phyloP scores from a whole-genome alignment of 2,113 vertebrate species.

The Propithecus coquereli region DNA sequence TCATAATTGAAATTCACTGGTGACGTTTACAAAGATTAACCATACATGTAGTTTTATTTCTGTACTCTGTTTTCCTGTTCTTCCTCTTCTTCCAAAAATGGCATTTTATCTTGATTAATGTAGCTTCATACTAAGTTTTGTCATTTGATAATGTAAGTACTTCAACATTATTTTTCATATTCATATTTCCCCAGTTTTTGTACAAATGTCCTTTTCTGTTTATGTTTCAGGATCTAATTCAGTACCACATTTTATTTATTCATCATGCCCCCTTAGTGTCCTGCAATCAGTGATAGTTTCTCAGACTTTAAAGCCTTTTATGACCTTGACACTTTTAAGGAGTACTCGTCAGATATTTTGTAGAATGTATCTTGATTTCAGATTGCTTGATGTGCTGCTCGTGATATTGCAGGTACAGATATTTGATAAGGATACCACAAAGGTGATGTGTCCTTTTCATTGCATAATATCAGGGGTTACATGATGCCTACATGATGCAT shows the following conservation, averaged over 20 bases:
- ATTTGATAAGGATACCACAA: not conserved
- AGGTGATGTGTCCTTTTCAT: not conserved
- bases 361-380: not conserved
- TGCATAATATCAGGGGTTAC: not conserved
- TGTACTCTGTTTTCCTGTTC: not conserved
- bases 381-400: not conserved
- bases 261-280: not conserved
- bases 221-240: not conserved
- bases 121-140: not conserved
- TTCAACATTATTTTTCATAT: not conserved
- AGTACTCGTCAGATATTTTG: not conserved
- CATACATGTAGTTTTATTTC: not conserved
- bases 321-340: not conserved
- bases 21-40: not conserved
- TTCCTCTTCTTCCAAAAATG: not conserved
- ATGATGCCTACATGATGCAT: not conserved
- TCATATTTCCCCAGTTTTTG: not conserved
- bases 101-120: not conserved
- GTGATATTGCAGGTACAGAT: not conserved
- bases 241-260: not conserved
- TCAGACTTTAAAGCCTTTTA: not conserved
- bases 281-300: not conserved
- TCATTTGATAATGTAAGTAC: not conserved
- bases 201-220: not conserved
- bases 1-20: not conserved